Evolutionary conservation across 53 echinoderm and acorn worm species (phyloP), one percentile per base, ranked within the genome.

Genomic region (Henricia sp.): DNA sequence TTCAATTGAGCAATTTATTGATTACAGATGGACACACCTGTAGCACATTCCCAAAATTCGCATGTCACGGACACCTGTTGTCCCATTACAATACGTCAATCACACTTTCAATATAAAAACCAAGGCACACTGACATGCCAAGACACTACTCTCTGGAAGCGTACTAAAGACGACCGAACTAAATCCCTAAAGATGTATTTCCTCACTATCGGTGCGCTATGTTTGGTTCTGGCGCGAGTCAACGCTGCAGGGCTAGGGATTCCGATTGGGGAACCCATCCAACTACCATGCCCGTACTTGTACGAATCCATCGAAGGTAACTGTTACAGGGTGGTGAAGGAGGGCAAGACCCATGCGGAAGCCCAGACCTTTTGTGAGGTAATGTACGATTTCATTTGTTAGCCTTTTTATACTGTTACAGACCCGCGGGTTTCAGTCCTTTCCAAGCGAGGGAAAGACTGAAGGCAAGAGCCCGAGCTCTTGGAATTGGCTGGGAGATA

Each of bases 291-390:
- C 39, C 76, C 76, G 38, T 14, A 28, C 13, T 57, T 57, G 42
- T 76, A 76, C 20, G 25, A 40, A 1, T 57, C 59, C 17, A 26
- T 13, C n/a, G n/a, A 25, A 14, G 59, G 59, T 0, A 76, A 17
- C 25, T 76, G 76, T 42, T 76, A 76, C 76, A 76, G 2, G 59
- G 43, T 76, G 28, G 39, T 38, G 17, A 16, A 6, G 40, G 76
- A 57, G 0, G 23, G 1, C 27, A 76, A 43, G 43, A 30, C 26
- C 76, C 39, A 56, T 39, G 40, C 9, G 9, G 57, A 36, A 34
- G 76, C 76, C 8, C 56, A 37, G 27, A 17, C 29, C 4, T 30
- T 26, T 38, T 76, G 76, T 59, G 59, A 58, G 76, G 76, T 76
- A 76, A 57, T 40, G 33, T 24, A 19, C 41, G 9, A 4, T 25